phyloP scores from a whole-genome alignment of 1,140 invertebrate species.

The Diorhabda carinulata region DNA sequence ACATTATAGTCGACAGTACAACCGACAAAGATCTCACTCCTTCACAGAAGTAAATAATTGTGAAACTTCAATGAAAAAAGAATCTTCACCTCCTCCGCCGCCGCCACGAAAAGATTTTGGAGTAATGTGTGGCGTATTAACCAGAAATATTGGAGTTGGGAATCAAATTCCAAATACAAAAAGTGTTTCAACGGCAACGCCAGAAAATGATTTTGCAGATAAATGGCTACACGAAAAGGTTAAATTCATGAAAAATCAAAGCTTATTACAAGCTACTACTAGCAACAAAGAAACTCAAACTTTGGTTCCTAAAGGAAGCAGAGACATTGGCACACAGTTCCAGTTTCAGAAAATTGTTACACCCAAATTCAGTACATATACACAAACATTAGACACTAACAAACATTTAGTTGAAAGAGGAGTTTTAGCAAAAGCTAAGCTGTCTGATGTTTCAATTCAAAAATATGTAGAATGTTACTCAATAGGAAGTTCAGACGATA shows the following conservation, averaged over 20 bases:
- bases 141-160: slow-evolving; percentile 61
- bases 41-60: slow-evolving; percentile 31
- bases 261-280: slow-evolving; percentile 33
- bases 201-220: slow-evolving; percentile 33
- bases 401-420: slow-evolving; percentile 43
- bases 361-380: slow-evolving; percentile 19
- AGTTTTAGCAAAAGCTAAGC: slow-evolving; percentile 46
- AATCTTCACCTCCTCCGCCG: slow-evolving; percentile 24
- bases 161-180: slow-evolving; percentile 50
- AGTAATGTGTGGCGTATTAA: slow-evolving; percentile 62
- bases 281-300: slow-evolving; percentile 43
- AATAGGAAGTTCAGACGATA: slow-evolving; percentile 51
- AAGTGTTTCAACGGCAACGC: slow-evolving; percentile 43
- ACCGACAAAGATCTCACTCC: slow-evolving; percentile 34
- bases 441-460: slow-evolving; percentile 36
- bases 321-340: slow-evolving; percentile 42
- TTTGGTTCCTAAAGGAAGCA: slow-evolving; percentile 35
- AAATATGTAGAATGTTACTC: slow-evolving; percentile 47
- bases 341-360: slow-evolving; percentile 16
- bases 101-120: slow-evolving; percentile 58
- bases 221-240: slow-evolving; percentile 44
- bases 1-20: slow-evolving; percentile 29
- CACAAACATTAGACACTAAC: slow-evolving; percentile 30
- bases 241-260: slow-evolving; percentile 35
- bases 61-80: slow-evolving; percentile 26